Evolutionary conservation across 2,888 invertebrate species (phyloP).

Genomic region (Nowickia ferox): DNA sequence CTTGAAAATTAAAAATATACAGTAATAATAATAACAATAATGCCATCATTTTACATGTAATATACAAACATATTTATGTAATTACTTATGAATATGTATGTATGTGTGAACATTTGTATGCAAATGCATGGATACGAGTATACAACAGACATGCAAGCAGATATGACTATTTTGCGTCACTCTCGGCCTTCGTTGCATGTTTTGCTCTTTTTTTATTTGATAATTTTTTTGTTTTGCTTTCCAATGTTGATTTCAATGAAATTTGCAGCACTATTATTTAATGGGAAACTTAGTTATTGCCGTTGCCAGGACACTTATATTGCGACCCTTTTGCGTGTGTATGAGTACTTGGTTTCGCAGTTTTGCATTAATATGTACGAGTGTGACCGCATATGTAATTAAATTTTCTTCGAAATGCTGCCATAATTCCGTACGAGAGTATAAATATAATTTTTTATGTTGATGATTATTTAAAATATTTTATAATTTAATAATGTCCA

Average conservation of each 20-base stretch:
- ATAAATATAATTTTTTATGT: conserved; percentile 15
- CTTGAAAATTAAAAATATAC: conserved; percentile 24
- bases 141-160: not conserved
- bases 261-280: conserved; percentile 46
- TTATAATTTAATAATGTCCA: not conserved
- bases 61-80: too few species aligned
- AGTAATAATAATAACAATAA: conserved; percentile 10
- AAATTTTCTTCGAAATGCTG: conserved; percentile 6
- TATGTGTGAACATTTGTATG: not conserved
- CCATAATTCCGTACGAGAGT: not conserved
- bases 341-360: not conserved
- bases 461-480: conserved; percentile 3
- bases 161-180: too few species aligned
- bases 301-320: conserved; percentile 35
- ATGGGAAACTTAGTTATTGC: conserved; percentile 57
- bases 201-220: not conserved
- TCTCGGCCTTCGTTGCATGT: not conserved
- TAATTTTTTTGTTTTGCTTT: conserved; percentile 14
- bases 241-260: conserved; percentile 28
- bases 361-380: not conserved
- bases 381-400: conserved; percentile 4
- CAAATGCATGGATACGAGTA: not conserved
- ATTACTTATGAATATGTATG: not conserved
- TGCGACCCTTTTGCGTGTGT: not conserved
- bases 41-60: not conserved